These are phyloP conservation scores for Erebia aethiops DNA, from an alignment of 2,888 invertebrate species.

Conservation along the genomic window DNA sequence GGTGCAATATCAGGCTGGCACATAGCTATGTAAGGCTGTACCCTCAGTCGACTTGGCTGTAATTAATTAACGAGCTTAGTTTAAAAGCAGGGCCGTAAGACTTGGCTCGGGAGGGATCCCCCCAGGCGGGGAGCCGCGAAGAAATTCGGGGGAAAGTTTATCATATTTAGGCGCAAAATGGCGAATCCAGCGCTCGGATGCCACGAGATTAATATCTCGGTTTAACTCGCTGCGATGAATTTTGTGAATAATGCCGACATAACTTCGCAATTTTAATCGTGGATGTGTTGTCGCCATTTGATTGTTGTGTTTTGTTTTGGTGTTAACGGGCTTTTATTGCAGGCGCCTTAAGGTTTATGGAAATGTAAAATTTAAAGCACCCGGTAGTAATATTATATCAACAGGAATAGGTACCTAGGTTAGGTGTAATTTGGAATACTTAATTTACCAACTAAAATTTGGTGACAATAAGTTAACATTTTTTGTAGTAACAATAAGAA, in stretches of 20 bases:
- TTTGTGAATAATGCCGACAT: slow-evolving; percentile 74
- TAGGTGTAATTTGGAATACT: background rate
- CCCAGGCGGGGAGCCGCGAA: slow-evolving; percentile 65
- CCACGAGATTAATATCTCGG: slow-evolving; percentile 81
- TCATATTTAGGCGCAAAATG: slow-evolving; percentile 84
- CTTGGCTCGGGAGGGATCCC: slow-evolving; percentile 66
- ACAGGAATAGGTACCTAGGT: background rate
- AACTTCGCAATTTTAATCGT: slow-evolving; percentile 65
- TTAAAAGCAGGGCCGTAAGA: slow-evolving; percentile 83
- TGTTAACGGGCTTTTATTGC: slow-evolving; percentile 21
- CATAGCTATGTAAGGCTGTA: slow-evolving; percentile 77
- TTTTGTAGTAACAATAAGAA: too few relatives aligned
- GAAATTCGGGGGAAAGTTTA: slow-evolving; percentile 83
- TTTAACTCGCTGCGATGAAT: slow-evolving; percentile 80
- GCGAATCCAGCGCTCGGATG: slow-evolving; percentile 81
- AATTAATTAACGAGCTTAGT: slow-evolving; percentile 85
- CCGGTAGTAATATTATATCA: background rate
- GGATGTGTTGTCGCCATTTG: slow-evolving; percentile 44
- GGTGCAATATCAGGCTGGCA: slow-evolving; percentile 77
- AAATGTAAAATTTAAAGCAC: slow-evolving; percentile 9
- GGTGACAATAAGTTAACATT: too few relatives aligned
- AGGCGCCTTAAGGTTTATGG: slow-evolving; percentile 15
- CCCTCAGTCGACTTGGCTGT: slow-evolving; percentile 80
- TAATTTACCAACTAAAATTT: too few relatives aligned
- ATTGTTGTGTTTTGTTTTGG: slow-evolving; percentile 38